Evolutionary conservation across 2,888 invertebrate genomes (phyloP).

Genomic region (Dorcus parallelipipedus): DNA sequence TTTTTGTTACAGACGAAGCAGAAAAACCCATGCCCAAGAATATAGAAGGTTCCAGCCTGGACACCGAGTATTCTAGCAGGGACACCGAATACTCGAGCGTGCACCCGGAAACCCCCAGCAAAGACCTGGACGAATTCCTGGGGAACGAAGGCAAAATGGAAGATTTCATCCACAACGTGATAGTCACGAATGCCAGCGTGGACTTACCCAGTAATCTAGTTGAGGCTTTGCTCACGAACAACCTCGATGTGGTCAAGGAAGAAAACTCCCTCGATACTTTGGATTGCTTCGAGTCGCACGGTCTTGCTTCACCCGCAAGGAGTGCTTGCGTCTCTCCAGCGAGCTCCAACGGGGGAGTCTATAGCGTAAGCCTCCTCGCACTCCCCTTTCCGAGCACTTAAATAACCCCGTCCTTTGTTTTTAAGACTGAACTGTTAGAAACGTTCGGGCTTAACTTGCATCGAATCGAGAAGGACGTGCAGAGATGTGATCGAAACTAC

Average conservation of each 20-base stretch:
- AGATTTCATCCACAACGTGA: conserved; percentile 58
- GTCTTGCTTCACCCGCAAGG: conserved; percentile 44
- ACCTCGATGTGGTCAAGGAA: conserved; percentile 60
- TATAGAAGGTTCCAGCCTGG: conserved; percentile 13
- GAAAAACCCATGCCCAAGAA: conserved; percentile 1
- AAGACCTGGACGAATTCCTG: conserved; percentile 1
- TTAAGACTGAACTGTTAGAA: conserved; percentile 78
- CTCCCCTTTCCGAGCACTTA: not conserved
- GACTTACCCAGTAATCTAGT: conserved; percentile 50
- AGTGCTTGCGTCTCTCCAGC: conserved; percentile 77
- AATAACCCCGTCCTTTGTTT: not conserved
- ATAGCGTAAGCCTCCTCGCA: conserved; percentile 63
- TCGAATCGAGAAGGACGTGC: conserved; percentile 95
- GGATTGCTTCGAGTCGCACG: conserved; percentile 50
- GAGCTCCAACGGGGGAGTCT: conserved; percentile 88
- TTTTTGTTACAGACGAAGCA: not conserved
- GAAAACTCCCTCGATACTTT: conserved; percentile 53
- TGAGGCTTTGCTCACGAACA: conserved; percentile 28
- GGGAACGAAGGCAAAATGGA: conserved; percentile 20
- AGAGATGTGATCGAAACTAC: conserved; percentile 91
- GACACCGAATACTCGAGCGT: conserved; percentile 8
- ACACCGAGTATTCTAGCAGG: conserved; percentile 14
- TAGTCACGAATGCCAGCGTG: conserved; percentile 69
- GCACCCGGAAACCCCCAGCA: not conserved
- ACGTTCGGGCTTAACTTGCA: conserved; percentile 85